Conservation (phyloP, 1,140 invertebrate genomes). For the Caerostris extrusa region DNA sequence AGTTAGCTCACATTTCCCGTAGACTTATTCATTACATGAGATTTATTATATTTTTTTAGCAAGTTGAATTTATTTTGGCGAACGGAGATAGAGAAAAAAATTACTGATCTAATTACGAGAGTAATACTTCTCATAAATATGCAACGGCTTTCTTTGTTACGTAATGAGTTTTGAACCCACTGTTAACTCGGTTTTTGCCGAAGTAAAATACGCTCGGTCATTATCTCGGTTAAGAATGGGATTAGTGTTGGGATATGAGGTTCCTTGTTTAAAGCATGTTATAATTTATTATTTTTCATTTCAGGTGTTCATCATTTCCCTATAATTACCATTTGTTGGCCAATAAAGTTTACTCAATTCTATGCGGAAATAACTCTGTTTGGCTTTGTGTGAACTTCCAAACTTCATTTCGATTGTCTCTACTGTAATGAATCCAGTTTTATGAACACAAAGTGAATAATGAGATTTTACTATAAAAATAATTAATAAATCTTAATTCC, state of each 20-base stretch:
- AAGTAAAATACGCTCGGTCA: slow-evolving; percentile 21
- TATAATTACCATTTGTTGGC: slow-evolving; percentile 34
- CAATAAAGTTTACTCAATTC: background rate
- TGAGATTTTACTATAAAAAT: no score
- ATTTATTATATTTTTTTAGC: slow-evolving; percentile 11
- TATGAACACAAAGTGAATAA: no score
- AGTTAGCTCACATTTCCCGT: slow-evolving; percentile 27
- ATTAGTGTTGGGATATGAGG: slow-evolving; percentile 35
- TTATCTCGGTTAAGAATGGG: slow-evolving; percentile 48
- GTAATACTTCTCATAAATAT: slow-evolving; percentile 72
- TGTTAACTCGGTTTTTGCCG: slow-evolving; percentile 23
- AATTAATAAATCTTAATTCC: no score
- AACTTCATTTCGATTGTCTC: background rate
- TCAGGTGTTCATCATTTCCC: slow-evolving; percentile 2
- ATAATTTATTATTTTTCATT: slow-evolving; percentile 7
- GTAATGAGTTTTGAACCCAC: slow-evolving; percentile 56
- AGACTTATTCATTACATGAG: slow-evolving; percentile 27
- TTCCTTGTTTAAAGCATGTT: slow-evolving; percentile 23
- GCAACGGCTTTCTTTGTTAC: slow-evolving; percentile 46
- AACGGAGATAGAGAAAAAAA: slow-evolving; percentile 32
- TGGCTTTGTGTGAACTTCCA: background rate
- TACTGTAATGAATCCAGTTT: background rate
- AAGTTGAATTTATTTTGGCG: background rate
- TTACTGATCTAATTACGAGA: slow-evolving; percentile 55
- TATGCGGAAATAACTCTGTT: background rate